phyloP scores from a whole-genome alignment of 92 coral and sea anemone species.

The Porites cylindrica region DNA sequence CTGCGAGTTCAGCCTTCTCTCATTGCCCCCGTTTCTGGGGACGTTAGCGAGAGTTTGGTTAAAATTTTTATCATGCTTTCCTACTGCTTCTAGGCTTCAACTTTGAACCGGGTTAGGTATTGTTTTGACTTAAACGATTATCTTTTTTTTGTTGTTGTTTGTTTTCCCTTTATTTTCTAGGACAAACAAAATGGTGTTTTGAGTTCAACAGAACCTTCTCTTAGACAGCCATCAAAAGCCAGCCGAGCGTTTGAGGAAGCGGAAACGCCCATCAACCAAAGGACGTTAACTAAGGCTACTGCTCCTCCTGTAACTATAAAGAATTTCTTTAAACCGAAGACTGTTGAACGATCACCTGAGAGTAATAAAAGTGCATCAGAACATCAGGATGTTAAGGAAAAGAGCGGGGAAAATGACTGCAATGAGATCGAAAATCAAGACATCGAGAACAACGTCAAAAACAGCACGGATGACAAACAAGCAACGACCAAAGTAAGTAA shows the following conservation, averaged over 20 bases:
- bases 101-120: no score
- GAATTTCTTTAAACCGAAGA: slow-evolving; percentile 82
- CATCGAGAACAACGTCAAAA: not conserved
- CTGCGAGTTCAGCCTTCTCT: no score
- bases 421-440: not conserved
- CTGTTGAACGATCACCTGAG: not conserved
- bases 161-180: slow-evolving; percentile 50
- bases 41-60: no score
- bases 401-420: not conserved
- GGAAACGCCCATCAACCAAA: slow-evolving; percentile 70
- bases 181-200: slow-evolving; percentile 75
- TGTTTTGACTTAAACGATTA: not conserved
- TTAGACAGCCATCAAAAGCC: slow-evolving; percentile 47
- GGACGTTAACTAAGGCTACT: slow-evolving; percentile 84
- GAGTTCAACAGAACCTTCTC: slow-evolving; percentile 60
- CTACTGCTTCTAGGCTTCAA: no score
- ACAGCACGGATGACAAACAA: slow-evolving; percentile 1
- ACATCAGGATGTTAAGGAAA: not conserved
- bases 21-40: no score
- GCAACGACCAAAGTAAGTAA: not conserved
- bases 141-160: not conserved
- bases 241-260: slow-evolving; percentile 70
- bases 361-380: not conserved
- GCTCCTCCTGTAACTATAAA: slow-evolving; percentile 90
- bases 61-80: no score